A percentile compares a stretch with the other conserved stretches of the same genome.
Evolutionary conservation across 2,113 vertebrate genomes (phyloP).

Genomic region (Ceyx melanurus): DNA sequence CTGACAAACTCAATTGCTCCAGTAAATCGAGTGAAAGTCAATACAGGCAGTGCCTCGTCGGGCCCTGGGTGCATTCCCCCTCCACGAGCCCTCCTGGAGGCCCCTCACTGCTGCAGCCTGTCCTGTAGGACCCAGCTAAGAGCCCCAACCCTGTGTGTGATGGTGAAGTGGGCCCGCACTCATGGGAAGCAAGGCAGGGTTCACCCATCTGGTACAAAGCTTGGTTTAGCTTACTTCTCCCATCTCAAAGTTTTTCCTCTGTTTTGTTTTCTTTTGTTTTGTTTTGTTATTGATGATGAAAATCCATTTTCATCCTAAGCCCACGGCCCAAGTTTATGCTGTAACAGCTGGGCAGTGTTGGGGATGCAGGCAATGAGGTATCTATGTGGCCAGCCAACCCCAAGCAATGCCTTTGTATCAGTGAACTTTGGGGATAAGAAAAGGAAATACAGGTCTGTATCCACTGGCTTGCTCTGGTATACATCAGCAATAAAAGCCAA

Average conservation of each 20-base stretch:
- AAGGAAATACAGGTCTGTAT: background rate
- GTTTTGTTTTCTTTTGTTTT: too few species aligned
- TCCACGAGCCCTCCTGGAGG: background rate
- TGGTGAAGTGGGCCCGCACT: background rate
- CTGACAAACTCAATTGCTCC: conserved; percentile 89
- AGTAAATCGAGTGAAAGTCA: conserved; percentile 91
- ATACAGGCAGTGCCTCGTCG: conserved; percentile 67
- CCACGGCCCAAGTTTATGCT: accelerated
- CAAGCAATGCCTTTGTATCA: background rate
- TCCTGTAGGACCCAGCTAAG: background rate
- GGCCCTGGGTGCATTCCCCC: background rate
- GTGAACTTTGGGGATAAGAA: background rate
- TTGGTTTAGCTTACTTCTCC: background rate
- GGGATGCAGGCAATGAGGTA: accelerated
- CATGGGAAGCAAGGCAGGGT: background rate
- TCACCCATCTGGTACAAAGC: background rate
- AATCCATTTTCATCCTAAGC: background rate
- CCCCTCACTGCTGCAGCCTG: background rate
- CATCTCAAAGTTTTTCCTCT: accelerated
- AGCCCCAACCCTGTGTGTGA: background rate
- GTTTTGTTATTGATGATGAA: background rate
- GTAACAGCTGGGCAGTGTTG: accelerated
- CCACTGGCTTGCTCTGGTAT: background rate
- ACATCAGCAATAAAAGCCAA: background rate
- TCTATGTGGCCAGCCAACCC: background rate